A percentile compares a stretch with the other conserved stretches of the same genome.
Conservation (phyloP, 2,888 invertebrate genomes). For the Limenitis camilla region DNA sequence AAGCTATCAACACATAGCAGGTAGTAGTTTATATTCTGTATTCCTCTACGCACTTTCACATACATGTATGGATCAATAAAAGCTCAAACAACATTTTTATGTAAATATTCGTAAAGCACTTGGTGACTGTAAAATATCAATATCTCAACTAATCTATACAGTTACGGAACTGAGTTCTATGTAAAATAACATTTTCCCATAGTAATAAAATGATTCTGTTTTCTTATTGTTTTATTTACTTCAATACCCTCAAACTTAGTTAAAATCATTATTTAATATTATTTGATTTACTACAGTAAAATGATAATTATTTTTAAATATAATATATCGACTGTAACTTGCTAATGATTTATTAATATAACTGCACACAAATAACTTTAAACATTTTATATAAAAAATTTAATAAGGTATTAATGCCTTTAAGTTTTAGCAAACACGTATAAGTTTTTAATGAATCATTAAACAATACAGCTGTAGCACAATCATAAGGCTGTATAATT, state of each 20-base stretch:
- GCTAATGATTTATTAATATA: too few relatives aligned
- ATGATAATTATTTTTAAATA: too few relatives aligned
- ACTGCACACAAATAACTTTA: too few relatives aligned
- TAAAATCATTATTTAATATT: not conserved
- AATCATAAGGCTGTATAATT: too few relatives aligned
- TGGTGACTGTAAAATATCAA: slow-evolving; percentile 19
- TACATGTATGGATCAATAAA: slow-evolving; percentile 6
- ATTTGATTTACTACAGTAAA: too few relatives aligned
- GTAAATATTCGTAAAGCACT: slow-evolving; percentile 13
- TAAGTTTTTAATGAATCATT: too few relatives aligned
- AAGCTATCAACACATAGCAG: not conserved
- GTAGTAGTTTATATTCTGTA: slow-evolving; percentile 1
- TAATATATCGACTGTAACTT: too few relatives aligned
- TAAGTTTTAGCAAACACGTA: too few relatives aligned
- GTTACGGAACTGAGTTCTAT: slow-evolving; percentile 23
- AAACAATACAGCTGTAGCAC: too few relatives aligned
- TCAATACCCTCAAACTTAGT: not conserved
- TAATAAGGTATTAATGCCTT: too few relatives aligned
- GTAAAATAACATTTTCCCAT: slow-evolving; percentile 19
- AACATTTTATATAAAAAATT: too few relatives aligned
- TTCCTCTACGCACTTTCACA: not conserved
- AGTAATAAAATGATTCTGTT: slow-evolving; percentile 22
- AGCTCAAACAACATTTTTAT: slow-evolving; percentile 12
- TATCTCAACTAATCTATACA: slow-evolving; percentile 11
- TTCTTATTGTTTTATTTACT: slow-evolving; percentile 6